phyloP scores from a whole-genome alignment of 2,113 vertebrate species.

The Pteruthius melanotis region DNA sequence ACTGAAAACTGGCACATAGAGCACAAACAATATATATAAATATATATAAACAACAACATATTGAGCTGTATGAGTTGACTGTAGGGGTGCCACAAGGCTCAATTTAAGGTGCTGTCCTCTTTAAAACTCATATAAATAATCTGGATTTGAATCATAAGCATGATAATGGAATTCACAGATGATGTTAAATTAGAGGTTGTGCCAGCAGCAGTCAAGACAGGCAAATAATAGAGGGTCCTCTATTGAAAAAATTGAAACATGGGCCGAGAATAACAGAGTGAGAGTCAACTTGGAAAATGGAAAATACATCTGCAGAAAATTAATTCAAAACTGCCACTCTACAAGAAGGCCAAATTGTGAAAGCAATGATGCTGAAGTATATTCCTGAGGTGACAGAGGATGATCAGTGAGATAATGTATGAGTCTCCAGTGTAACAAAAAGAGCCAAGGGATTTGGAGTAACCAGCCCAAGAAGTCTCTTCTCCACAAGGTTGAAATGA shows the following conservation, averaged over 20 bases:
- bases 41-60: neutral
- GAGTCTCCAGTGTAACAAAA: neutral
- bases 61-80: neutral
- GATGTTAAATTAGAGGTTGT: neutral
- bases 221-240: conserved; percentile 6
- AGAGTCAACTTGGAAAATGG: conserved; percentile 14
- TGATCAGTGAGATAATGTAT: neutral
- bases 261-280: neutral
- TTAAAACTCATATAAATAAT: neutral
- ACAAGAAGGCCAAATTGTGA: neutral
- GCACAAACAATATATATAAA: neutral
- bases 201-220: neutral
- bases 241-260: neutral
- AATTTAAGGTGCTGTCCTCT: neutral
- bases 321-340: neutral
- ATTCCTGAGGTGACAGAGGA: neutral
- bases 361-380: neutral
- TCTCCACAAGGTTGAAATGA: neutral
- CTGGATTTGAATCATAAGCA: neutral
- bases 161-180: conserved; percentile 20
- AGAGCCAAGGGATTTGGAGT: neutral
- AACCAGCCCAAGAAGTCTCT: neutral
- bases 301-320: conserved; percentile 26
- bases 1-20: neutral
- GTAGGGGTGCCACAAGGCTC: neutral